These are phyloP conservation scores for Bothrops alternatus DNA, from an alignment of 2,797 vertebrate genomes.

Conservation along the genomic window DNA sequence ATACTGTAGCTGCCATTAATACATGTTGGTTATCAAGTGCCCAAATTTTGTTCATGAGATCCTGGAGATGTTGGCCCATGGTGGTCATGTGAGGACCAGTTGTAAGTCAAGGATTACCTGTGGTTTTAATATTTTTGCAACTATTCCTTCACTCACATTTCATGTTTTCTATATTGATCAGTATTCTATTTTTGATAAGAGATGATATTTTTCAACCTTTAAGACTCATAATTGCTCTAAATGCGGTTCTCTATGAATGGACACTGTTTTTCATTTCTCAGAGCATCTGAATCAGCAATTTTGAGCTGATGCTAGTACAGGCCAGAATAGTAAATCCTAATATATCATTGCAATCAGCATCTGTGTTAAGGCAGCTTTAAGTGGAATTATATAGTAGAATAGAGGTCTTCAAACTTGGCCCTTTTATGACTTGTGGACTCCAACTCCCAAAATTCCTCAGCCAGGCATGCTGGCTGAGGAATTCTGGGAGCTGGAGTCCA, in stretches of 20 bases:
- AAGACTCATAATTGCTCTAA: conserved; percentile 47
- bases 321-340: conserved; percentile 33
- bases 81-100: background rate
- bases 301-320: background rate
- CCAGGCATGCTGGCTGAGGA: too few species aligned
- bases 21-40: background rate
- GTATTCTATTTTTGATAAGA: conserved; percentile 32
- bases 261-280: conserved; percentile 27
- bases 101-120: conserved; percentile 9
- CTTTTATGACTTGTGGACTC: too few species aligned
- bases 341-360: background rate
- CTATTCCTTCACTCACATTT: conserved; percentile 46
- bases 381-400: background rate
- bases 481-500: too few species aligned
- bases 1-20: background rate
- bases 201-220: conserved; percentile 41
- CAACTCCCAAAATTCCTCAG: too few species aligned
- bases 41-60: background rate
- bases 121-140: conserved; percentile 57
- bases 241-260: conserved; percentile 43
- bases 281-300: conserved; percentile 45
- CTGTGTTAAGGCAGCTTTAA: conserved; percentile 49
- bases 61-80: background rate
- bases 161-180: conserved; percentile 41
- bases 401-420: too few species aligned